A percentile compares a stretch with the other conserved stretches of the same genome.
Evolutionary conservation across 1,140 invertebrate species (phyloP).

Genomic region (Cotesia glomerata): DNA sequence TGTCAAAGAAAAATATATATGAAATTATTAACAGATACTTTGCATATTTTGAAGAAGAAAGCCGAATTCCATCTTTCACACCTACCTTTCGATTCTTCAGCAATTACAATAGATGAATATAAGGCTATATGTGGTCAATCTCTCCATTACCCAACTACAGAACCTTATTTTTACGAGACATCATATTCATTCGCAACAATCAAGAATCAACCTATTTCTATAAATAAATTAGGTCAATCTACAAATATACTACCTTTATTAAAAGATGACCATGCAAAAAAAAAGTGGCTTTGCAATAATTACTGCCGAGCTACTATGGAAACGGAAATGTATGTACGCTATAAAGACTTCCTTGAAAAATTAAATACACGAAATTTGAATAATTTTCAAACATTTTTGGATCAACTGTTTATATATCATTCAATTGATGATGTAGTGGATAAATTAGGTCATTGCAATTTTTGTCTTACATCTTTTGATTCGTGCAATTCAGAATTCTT

Average conservation of each 20-base stretch:
- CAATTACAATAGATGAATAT: neutral
- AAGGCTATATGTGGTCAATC: conserved; percentile 20
- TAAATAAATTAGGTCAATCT: neutral
- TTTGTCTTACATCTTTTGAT: no score
- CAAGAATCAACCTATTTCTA: neutral
- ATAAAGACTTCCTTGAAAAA: conserved; percentile 5
- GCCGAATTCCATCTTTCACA: no score
- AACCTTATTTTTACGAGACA: neutral
- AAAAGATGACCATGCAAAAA: neutral
- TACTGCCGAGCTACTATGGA: neutral
- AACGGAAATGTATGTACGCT: neutral
- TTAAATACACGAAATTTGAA: neutral
- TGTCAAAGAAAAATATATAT: no score
- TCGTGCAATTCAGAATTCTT: no score
- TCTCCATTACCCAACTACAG: neutral
- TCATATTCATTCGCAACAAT: neutral
- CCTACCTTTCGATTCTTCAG: no score
- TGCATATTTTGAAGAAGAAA: no score
- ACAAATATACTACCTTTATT: conserved; percentile 6
- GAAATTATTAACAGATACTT: no score
- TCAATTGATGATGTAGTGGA: no score
- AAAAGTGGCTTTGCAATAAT: neutral
- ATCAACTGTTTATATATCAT: neutral
- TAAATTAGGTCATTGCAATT: no score
- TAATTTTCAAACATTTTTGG: neutral